Base-by-base conservation (phyloP, 2,888 invertebrate genomes). In the Campoplex nolae region DNA sequence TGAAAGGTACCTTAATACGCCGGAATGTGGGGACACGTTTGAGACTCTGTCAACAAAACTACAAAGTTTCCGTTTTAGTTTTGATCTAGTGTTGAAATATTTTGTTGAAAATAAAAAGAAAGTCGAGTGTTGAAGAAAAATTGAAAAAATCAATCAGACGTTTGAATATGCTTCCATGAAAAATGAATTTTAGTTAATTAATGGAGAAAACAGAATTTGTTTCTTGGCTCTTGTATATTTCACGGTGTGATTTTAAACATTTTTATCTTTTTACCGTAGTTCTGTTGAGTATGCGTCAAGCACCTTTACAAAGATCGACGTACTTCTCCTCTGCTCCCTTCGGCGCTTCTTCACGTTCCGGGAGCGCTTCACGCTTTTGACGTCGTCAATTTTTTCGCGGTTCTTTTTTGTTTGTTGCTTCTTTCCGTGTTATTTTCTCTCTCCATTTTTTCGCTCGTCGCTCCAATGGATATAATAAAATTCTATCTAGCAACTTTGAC, bases 231-330 rank as follows among this genome's bases (percentile, higher is more conserved):
- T 58, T 58, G 4, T 28, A 3, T 23, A 28, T 56, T 56, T 56
- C 28, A 13, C 3, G 1, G 58, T 28, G 13, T 9, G 11, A 58
- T 58, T 58, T 58, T 0, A 13, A 28, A 58, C 11, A n/a, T 6
- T 3, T 3, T 28, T 58, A 28, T 58, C 2, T 51, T 51, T 58
- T 58, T 13, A 58, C 28, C 13, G 58, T 58, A 80, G 83, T 73
- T 70, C 88, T 82, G 88, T 91, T 89, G 90, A 91, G 90, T 89
- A 86, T 86, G 86, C 80, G 88, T 89, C 87, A 89, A 92, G 92
- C 90, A 87, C 88, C 92, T 92, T 92, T 90, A 90, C 90, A 92
- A 92, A 92, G 86, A 89, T 88, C 90, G 89, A 88, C 85, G 86
- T 89, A 86, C 89, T 85, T 87, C 81, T 84, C 48, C 58, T 62